phyloP scores from a whole-genome alignment of 2,113 vertebrate genomes.

The Alectura lathami region DNA sequence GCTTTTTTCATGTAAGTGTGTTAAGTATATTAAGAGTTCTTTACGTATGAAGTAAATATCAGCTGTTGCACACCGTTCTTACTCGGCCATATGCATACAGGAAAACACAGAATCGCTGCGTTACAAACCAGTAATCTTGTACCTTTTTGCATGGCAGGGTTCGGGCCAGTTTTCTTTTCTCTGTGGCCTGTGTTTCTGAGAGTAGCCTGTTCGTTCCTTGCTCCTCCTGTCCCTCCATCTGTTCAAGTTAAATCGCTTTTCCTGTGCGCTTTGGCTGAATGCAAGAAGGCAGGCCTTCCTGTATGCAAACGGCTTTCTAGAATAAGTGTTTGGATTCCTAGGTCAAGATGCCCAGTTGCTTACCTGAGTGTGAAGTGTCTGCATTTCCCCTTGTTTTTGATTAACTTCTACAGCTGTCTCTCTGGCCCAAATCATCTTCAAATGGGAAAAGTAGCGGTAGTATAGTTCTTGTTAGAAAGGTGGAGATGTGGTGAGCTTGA shows the following conservation, averaged over 20 bases:
- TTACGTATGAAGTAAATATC: rapidly evolving
- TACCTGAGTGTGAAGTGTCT: neutral
- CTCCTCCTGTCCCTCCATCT: neutral
- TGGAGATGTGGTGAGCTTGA: neutral
- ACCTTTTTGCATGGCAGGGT: neutral
- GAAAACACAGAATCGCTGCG: neutral
- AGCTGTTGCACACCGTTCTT: rapidly evolving
- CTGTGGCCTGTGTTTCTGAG: neutral
- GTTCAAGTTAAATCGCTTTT: neutral
- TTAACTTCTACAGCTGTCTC: neutral
- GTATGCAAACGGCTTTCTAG: neutral
- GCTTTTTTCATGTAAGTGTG: constrained; percentile 96
- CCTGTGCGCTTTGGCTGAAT: neutral
- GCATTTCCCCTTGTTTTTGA: neutral
- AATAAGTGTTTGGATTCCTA: neutral
- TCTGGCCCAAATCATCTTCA: neutral
- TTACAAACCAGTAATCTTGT: neutral
- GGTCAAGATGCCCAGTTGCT: neutral
- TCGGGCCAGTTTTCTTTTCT: neutral
- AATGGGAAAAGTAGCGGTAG: neutral
- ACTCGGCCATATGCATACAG: rapidly evolving
- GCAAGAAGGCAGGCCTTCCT: neutral
- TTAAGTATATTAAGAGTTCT: neutral
- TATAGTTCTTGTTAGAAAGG: neutral
- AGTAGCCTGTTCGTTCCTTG: neutral